Percentiles rank a stretch among this genome's conserved stretches.
phyloP scores from a whole-genome alignment of 2,113 vertebrate genomes.

The Perca schrenkii region DNA sequence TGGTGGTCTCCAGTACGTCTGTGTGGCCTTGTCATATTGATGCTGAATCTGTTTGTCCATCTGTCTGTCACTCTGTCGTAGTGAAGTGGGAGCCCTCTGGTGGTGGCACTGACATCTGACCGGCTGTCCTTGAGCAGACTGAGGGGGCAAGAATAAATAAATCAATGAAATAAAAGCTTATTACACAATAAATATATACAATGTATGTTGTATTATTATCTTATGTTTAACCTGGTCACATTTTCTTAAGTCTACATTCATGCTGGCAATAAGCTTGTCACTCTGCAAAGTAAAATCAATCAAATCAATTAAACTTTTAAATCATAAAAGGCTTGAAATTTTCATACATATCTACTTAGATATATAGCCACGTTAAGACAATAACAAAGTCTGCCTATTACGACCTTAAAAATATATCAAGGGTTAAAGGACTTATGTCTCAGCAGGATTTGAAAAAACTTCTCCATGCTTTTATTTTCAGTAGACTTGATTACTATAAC shows the following conservation, averaged over 20 bases:
- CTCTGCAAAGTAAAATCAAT: slow-evolving; percentile 7
- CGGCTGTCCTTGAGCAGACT: slow-evolving; percentile 52
- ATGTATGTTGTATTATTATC: not conserved
- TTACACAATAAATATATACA: not conserved
- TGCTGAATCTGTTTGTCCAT: slow-evolving; percentile 66
- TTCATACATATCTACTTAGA: not conserved
- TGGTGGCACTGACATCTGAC: slow-evolving; percentile 77
- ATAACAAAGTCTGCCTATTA: no score
- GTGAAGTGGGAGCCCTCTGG: slow-evolving; percentile 72
- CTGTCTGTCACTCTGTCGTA: slow-evolving; percentile 64
- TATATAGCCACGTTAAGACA: not conserved
- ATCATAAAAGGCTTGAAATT: slow-evolving; percentile 1
- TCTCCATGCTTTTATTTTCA: no score
- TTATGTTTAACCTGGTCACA: not conserved
- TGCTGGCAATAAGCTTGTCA: not conserved
- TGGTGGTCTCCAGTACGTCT: slow-evolving; percentile 78
- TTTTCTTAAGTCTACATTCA: not conserved
- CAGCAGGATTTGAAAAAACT: no score
- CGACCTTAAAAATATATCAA: no score
- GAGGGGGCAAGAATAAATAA: not conserved
- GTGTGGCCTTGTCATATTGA: slow-evolving; percentile 81
- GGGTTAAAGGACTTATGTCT: no score
- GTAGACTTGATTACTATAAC: no score
- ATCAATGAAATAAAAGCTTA: not conserved
- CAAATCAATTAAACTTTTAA: not conserved